Conservation (phyloP, 2,113 vertebrate genomes). For the Gallinago media region DNA sequence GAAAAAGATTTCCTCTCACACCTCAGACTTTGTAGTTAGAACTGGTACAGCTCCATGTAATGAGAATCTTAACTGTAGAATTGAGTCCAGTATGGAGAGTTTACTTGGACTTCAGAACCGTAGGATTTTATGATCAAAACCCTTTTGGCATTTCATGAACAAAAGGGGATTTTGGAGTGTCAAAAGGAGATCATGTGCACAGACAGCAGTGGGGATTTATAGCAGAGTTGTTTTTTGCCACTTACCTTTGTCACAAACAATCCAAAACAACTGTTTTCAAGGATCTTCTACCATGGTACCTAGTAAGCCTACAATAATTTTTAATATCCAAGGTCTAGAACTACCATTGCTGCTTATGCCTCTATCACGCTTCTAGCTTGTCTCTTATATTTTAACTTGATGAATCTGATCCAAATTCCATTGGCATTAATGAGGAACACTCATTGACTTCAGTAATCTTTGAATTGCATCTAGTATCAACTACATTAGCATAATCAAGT, state of each 20-base stretch:
- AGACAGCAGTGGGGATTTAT: neutral
- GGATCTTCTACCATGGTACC: neutral
- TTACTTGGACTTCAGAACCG: neutral
- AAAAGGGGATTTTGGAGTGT: neutral
- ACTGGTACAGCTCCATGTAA: neutral
- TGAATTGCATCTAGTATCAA: conserved; percentile 41
- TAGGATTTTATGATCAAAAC: neutral
- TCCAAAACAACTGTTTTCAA: conserved; percentile 45
- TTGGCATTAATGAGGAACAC: conserved; percentile 24
- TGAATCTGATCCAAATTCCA: conserved; percentile 41
- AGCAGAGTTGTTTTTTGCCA: neutral
- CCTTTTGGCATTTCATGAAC: neutral
- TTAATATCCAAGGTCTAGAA: neutral
- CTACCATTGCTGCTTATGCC: neutral
- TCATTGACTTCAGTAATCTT: conserved; percentile 56
- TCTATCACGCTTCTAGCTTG: neutral
- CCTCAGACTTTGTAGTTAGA: neutral
- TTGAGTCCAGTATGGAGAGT: neutral
- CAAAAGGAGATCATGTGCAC: neutral
- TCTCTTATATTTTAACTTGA: conserved; percentile 2
- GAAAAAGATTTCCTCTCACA: neutral
- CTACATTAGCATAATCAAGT: conserved; percentile 51
- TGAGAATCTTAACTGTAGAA: neutral
- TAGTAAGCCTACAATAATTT: conserved; percentile 17
- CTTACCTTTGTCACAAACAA: neutral